Evolutionary conservation across 2,888 invertebrate species (phyloP).

Genomic region (Eustalomyia histrio): DNA sequence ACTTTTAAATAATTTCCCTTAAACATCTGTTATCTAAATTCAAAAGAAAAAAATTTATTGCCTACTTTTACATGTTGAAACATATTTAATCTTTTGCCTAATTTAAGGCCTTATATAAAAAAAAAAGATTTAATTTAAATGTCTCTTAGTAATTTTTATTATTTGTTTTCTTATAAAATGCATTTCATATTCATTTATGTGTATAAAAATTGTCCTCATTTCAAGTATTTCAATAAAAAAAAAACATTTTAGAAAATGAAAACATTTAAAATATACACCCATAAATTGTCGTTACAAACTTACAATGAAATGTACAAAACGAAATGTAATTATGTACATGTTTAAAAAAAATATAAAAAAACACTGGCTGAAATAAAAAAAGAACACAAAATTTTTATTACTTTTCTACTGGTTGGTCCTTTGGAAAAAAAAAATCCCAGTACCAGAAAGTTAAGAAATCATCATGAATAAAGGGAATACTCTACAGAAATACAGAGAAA

Average conservation of each 20-base stretch:
- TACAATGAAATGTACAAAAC: conserved; percentile 1
- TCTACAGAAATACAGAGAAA: not conserved
- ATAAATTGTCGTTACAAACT: not conserved
- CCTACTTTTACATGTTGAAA: not conserved
- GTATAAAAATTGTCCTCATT: not conserved
- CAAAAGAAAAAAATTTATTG: not conserved
- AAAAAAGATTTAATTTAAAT: not conserved
- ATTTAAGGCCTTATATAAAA: not conserved
- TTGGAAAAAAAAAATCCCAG: not conserved
- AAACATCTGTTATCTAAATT: too few species aligned
- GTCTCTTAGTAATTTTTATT: not conserved
- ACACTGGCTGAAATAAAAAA: not conserved
- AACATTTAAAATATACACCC: conserved; percentile 3
- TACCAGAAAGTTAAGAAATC: not conserved
- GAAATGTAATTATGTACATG: not conserved
- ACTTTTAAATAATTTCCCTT: too few species aligned
- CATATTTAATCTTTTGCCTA: not conserved
- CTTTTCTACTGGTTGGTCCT: not conserved
- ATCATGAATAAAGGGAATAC: not conserved
- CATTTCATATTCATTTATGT: not conserved
- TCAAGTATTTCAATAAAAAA: not conserved
- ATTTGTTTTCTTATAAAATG: not conserved
- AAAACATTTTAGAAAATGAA: not conserved
- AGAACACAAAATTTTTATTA: not conserved
- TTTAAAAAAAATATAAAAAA: not conserved